phyloP scores from a whole-genome alignment of 2,888 invertebrate species.

The Latrodectus hesperus region DNA sequence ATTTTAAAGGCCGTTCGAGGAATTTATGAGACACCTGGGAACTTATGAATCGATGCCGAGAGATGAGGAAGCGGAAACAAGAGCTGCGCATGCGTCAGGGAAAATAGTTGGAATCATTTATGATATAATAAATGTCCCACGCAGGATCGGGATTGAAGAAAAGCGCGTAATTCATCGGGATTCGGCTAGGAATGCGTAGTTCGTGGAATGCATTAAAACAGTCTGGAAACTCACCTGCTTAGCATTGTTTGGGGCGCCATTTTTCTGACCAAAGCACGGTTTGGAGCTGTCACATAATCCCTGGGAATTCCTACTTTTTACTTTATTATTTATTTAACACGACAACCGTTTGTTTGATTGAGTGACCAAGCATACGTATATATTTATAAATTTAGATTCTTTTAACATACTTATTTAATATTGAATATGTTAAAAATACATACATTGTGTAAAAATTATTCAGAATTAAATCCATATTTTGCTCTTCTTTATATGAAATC shows the following conservation, averaged over 20 bases:
- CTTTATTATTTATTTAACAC: no score
- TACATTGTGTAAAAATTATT: no score
- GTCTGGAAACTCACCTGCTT: not conserved
- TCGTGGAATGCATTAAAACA: constrained; percentile 2
- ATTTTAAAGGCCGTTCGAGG: no score
- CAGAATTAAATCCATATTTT: no score
- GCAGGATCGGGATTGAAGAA: not conserved
- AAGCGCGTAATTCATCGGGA: not conserved
- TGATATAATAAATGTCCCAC: not conserved
- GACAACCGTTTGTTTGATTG: no score
- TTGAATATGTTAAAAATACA: no score
- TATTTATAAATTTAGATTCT: no score
- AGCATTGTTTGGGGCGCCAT: not conserved
- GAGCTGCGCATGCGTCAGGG: not conserved
- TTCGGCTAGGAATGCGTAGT: not conserved
- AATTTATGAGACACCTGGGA: not conserved
- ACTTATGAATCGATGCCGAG: not conserved
- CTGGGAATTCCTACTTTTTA: no score
- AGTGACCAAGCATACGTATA: no score
- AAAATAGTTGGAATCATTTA: not conserved
- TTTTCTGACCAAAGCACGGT: not conserved
- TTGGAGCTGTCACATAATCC: not conserved
- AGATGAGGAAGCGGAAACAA: not conserved
- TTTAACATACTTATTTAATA: no score
- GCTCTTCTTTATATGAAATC: no score